Evolutionary conservation across 1,140 invertebrate species (phyloP), one percentile per base, ranked within the genome.

Genomic region (Bathynomus jamesi): DNA sequence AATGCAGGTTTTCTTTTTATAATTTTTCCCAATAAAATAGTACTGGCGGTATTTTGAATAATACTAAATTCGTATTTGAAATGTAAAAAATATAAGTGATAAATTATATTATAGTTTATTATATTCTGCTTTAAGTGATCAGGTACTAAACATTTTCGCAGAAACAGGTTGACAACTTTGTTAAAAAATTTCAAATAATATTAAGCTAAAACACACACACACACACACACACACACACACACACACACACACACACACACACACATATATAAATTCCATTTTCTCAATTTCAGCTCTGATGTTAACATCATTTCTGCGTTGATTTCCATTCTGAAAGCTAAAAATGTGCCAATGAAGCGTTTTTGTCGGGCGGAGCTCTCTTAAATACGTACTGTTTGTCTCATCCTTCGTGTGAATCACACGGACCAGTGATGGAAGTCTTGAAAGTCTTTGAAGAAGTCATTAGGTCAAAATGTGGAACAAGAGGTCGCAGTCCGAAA

Each of bases 361-460:
- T 85, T 60, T 74, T 87, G 21, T 81, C 83, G 2, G 80, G 85
- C 10, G 83, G 83, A 0, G 76, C 85, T 3, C 78, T 87, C 62
- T 79, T 85, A 4, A 79, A 86, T 78, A 80, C 79, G 28, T 85
- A 84, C 78, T 86, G 85, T 72, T 77, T 75, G 4, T 72, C 70
- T 13, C 78, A 83, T 61, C 31, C 72, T 0, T 72, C 78, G 28
- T 87, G 85, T 70, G 68, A 67, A 1, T 61, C 67, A 4, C 73
- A 79, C 8, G 65, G 60, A 0, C 71, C 77, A 28, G 76, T 83
- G 0, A 61, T 77, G 40, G 71, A 77, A 11, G 77, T 78, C 11
- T 78, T 84, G 64, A 69, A 76, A 32, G 61, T 78, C 73, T 72
- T 83, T 2, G 67, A 78, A 27, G 28, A 60, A 1, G 65, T 78